Evolutionary conservation across 2,113 vertebrate genomes (phyloP), one percentile per base, ranked within the genome.

Genomic region (Falcunculus frontatus): DNA sequence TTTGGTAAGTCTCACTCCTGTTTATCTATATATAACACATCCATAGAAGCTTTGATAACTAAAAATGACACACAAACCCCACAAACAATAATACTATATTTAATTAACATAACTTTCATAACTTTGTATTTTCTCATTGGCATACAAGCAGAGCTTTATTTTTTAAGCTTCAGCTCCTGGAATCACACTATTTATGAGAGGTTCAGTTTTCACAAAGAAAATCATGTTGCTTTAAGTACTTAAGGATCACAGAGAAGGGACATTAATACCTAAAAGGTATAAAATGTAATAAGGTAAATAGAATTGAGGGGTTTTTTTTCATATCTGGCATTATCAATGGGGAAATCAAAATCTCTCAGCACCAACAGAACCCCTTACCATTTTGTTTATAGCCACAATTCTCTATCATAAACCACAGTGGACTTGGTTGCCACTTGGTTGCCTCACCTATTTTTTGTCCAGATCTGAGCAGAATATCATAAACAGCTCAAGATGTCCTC

Each of bases 31-130:
- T 9, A 27, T 21, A 53, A 53, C 33, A 53, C 33, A 86, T 19
- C 14, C 18, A 32, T 0, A 57, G 23, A 55, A 41, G 11, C 27
- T 84, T 32, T 41, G 25, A 59, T 37, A 84, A 60, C 12, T 60
- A 68, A 60, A 95, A 75, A 44, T 14, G 5, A 27, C 29, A 60
- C 33, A 39, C 4, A 73, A 39, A 0, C 0, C 10, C 6, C 30
- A 21, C 0, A 1, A 67, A 73, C 7, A 57, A n/a, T 25, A 41
- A 8, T 37, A 37, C 10, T 55, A 16, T 42, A 0, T 49, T 46
- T 78, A 46, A 55, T 44, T 67, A 76, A 23, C 8, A 6, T 13
- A n/a, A 37, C 14, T 63, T 89, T 11, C 13, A 32, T 50, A 57
- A 74, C 5, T 50, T 62, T 3, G 5, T 30, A 13, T 7, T 73